Percentiles rank a stretch among this genome's conserved stretches.
Evolutionary conservation across 2,888 invertebrate genomes (phyloP).

Genomic region (Syrphus vitripennis): DNA sequence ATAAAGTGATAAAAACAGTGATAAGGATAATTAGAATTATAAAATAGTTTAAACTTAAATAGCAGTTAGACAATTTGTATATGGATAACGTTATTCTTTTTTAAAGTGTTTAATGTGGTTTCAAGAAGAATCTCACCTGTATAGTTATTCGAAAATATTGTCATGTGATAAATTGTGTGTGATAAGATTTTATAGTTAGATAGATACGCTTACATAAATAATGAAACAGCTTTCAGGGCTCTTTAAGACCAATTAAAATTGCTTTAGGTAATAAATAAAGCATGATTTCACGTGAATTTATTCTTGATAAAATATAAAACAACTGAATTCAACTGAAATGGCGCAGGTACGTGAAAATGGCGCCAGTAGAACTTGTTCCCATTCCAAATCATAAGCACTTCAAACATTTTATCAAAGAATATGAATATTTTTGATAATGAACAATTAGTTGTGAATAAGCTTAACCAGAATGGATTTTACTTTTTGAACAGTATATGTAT

Average conservation of each 20-base stretch:
- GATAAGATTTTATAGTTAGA: constrained; percentile 43
- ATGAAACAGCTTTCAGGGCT: neutral
- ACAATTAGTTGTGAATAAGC: too few species aligned
- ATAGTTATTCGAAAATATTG: neutral
- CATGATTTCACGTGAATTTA: neutral
- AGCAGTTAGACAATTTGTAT: neutral
- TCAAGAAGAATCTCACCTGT: neutral
- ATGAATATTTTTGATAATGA: too few species aligned
- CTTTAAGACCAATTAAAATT: neutral
- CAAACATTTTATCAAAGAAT: too few species aligned
- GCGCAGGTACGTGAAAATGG: too few species aligned
- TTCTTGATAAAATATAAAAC: too few species aligned
- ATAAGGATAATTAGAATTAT: neutral
- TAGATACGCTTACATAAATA: neutral
- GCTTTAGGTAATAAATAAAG: neutral
- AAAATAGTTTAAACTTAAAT: neutral
- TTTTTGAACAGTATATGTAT: too few species aligned
- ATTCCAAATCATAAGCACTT: too few species aligned
- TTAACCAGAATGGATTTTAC: too few species aligned
- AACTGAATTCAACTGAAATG: too few species aligned
- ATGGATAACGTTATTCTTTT: neutral
- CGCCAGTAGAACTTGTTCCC: too few species aligned
- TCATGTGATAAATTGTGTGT: constrained; percentile 55
- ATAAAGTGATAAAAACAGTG: neutral
- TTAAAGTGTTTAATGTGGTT: neutral